Evolutionary conservation across 2,113 vertebrate genomes (phyloP).

Genomic region (Psephotus haematonotus): DNA sequence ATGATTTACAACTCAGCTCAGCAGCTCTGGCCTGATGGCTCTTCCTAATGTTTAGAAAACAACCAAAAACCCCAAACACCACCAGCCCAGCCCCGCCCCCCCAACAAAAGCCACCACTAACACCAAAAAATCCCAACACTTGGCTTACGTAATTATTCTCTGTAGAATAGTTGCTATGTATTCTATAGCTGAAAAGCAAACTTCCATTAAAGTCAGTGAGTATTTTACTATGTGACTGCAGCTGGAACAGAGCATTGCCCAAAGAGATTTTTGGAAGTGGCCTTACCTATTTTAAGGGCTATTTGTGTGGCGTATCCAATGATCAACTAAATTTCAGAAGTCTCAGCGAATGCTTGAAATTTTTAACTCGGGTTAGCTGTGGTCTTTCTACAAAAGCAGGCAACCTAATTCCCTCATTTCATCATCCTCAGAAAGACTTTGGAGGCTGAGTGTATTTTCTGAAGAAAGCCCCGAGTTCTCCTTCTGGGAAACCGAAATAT

Average conservation of each 20-base stretch:
- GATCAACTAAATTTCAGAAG: background rate
- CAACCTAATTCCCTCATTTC: background rate
- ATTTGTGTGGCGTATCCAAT: background rate
- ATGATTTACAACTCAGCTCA: background rate
- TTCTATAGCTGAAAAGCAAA: background rate
- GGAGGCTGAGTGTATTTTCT: background rate
- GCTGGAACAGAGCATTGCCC: background rate
- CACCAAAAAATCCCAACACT: background rate
- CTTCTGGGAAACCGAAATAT: background rate
- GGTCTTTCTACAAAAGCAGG: background rate
- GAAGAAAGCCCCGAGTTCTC: background rate
- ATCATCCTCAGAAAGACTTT: background rate
- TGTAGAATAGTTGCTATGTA: background rate
- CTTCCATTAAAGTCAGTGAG: background rate
- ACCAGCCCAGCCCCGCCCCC: background rate
- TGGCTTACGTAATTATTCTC: background rate
- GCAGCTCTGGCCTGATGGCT: background rate
- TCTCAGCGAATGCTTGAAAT: background rate
- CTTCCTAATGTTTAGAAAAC: background rate
- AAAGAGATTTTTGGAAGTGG: background rate
- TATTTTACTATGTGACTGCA: background rate
- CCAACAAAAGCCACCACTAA: background rate
- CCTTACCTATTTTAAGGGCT: background rate
- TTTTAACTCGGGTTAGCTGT: background rate
- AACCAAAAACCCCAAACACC: fast-evolving